Evolutionary conservation across 2,888 invertebrate species (phyloP).

Genomic region (Noctua janthina): DNA sequence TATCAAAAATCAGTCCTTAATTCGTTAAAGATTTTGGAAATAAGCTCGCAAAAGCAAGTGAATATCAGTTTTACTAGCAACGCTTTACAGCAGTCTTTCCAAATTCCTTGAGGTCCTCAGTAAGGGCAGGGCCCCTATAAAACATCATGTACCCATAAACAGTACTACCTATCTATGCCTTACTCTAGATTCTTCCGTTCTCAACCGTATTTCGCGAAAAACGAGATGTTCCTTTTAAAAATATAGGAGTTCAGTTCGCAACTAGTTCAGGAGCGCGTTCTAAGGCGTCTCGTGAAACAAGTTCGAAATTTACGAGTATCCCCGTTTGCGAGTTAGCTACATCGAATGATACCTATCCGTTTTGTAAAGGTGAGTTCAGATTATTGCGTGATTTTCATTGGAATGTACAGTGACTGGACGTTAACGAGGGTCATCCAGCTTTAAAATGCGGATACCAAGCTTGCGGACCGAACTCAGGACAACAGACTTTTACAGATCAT

Average conservation of each 20-base stretch:
- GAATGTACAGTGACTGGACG: not conserved
- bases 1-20: not conserved
- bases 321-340: conserved; percentile 46
- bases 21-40: not conserved
- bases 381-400: not conserved
- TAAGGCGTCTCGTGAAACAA: conserved; percentile 62
- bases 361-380: conserved; percentile 20
- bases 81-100: not conserved
- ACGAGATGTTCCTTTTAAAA: conserved; percentile 45
- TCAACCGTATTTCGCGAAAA: conserved; percentile 32
- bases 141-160: conserved; percentile 4
- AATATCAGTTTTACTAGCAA: not conserved
- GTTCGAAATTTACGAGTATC: conserved; percentile 74
- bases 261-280: conserved; percentile 59
- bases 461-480: too few species aligned
- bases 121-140: too few species aligned
- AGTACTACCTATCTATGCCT: not conserved
- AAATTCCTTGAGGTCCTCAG: not conserved
- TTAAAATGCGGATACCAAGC: not conserved
- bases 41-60: not conserved
- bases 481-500: too few species aligned
- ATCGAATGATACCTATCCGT: conserved; percentile 55
- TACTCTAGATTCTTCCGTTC: not conserved
- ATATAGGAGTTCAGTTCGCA: conserved; percentile 56
- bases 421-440: not conserved